A percentile compares a stretch with the other conserved stretches of the same genome.
phyloP scores from a whole-genome alignment of 2,113 vertebrate species.

The Chionodraco myersi region DNA sequence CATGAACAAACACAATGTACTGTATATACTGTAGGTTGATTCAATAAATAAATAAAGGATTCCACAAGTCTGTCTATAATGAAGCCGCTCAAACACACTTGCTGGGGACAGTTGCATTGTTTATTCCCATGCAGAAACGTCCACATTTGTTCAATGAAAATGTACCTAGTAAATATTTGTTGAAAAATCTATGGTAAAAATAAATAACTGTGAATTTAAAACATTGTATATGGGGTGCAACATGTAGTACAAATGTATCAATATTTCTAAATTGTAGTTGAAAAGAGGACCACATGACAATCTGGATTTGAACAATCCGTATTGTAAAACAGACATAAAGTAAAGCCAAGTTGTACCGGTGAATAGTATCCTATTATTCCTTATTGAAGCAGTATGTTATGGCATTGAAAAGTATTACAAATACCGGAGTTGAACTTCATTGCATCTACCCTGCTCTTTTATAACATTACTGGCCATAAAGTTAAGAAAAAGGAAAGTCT shows the following conservation, averaged over 20 bases:
- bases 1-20: constrained; percentile 21
- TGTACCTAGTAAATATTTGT: constrained; percentile 89
- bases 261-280: constrained; percentile 56
- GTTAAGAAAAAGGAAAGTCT: constrained; percentile 25
- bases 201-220: constrained; percentile 88
- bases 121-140: constrained; percentile 89
- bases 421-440: constrained; percentile 60
- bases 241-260: constrained; percentile 66
- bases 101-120: constrained; percentile 72
- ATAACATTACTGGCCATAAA: constrained; percentile 75
- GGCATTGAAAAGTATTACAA: constrained; percentile 65
- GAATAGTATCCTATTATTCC: constrained; percentile 53
- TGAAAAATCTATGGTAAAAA: constrained; percentile 93
- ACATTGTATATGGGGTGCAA: constrained; percentile 68
- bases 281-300: constrained; percentile 70
- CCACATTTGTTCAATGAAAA: constrained; percentile 91
- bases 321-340: constrained; percentile 49
- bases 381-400: constrained; percentile 50
- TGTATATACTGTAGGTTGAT: constrained; percentile 29
- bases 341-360: constrained; percentile 55
- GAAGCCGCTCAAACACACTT: constrained; percentile 40
- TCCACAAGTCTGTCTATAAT: constrained; percentile 16
- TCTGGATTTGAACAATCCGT: constrained; percentile 29
- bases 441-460: constrained; percentile 40
- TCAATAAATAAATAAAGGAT: constrained; percentile 39